These are phyloP conservation scores for Fratercula arctica DNA, from an alignment of 2,797 vertebrate genomes.

Conservation along the genomic window DNA sequence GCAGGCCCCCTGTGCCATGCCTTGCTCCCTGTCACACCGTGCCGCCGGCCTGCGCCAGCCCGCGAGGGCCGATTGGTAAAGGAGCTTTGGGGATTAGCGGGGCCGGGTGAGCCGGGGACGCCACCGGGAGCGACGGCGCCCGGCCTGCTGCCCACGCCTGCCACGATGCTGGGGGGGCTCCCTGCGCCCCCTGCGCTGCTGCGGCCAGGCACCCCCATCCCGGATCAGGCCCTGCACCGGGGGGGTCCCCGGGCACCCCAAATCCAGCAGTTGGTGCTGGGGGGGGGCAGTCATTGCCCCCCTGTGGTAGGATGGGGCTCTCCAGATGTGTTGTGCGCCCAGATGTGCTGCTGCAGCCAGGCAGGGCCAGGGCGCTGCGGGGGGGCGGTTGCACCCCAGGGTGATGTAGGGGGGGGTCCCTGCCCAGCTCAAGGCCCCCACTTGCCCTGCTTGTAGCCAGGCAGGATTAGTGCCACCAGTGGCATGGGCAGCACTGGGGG, in stretches of 20 bases:
- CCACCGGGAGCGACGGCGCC: neutral
- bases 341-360: neutral
- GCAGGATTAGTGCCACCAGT: too few relatives aligned
- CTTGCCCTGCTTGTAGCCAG: too few relatives aligned
- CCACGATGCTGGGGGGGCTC: rapidly evolving
- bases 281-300: rapidly evolving
- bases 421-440: neutral
- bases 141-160: neutral
- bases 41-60: neutral
- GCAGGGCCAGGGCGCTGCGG: rapidly evolving
- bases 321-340: rapidly evolving
- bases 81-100: conserved; percentile 60
- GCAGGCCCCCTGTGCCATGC: rapidly evolving
- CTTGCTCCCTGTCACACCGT: neutral
- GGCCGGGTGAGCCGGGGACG: conserved; percentile 36
- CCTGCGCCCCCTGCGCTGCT: neutral
- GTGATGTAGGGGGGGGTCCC: neutral
- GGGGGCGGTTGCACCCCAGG: neutral
- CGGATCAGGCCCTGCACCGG: rapidly evolving
- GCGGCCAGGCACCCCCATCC: neutral
- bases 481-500: neutral
- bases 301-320: neutral
- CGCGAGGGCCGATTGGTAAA: neutral
- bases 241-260: neutral
- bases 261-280: rapidly evolving